phyloP scores from a whole-genome alignment of 2,113 vertebrate species.

The Ptilorrhoa leucosticta region DNA sequence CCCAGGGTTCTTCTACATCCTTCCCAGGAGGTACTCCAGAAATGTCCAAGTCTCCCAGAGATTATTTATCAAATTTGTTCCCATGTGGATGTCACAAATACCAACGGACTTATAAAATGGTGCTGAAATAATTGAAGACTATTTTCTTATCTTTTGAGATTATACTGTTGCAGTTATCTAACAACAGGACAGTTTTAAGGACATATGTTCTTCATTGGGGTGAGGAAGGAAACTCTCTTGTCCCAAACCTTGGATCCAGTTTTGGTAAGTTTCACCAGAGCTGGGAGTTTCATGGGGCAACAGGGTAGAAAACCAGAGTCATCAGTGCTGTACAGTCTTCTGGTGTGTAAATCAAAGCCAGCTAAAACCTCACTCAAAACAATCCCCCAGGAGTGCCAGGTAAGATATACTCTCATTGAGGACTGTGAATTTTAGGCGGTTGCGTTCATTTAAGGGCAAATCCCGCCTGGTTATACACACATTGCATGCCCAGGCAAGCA shows the following conservation, averaged over 20 bases:
- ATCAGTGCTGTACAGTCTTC: background rate
- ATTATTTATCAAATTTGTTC: background rate
- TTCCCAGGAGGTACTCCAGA: background rate
- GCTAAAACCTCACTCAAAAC: background rate
- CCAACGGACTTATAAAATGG: fast-evolving
- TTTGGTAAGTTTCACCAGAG: background rate
- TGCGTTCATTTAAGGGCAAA: background rate
- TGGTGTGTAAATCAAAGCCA: background rate
- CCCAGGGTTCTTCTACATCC: background rate
- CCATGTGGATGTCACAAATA: background rate
- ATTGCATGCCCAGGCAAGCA: background rate
- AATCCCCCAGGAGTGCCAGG: background rate
- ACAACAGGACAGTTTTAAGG: background rate
- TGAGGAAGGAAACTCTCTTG: background rate
- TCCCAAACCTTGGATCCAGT: background rate
- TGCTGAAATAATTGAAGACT: background rate
- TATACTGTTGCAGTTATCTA: background rate
- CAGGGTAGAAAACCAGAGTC: background rate
- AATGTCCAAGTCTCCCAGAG: background rate
- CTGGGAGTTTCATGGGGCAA: background rate
- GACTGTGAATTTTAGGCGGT: background rate
- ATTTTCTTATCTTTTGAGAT: background rate
- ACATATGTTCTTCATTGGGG: background rate
- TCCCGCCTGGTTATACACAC: background rate
- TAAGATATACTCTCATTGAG: background rate